Evolutionary conservation across 2,888 invertebrate species (phyloP), one percentile per base, ranked within the genome.

Genomic region (Pedicia rivosa): DNA sequence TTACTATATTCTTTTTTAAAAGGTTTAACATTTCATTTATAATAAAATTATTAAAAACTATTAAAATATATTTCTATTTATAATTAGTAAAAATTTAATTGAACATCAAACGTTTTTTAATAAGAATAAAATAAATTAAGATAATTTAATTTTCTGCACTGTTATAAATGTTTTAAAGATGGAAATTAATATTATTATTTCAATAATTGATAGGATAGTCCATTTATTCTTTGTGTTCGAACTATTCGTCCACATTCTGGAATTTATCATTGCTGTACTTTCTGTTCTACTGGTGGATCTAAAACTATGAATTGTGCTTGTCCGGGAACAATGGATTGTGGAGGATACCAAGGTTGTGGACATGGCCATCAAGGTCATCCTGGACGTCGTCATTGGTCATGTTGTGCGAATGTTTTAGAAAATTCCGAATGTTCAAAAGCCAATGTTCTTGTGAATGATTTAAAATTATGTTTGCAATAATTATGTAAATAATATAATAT

Each of bases 351-450:
- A 61, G 82, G 83, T 8, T 84, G 83, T 51, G 83, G 83, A 1
- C 83, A 84, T 63, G 82, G 82, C 2, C 82, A 83, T 58, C 63
- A 67, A 34, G 82, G 81, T 27, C 82, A 83, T 66, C 82, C 82
- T 24, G 82, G 83, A 40, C 60, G 72, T 42, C 66, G 77, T 8
- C 83, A 84, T 62, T 84, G 84, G 83, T 83, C 82, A 31, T 84
- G 84, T 55, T 84, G 83, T 57, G 82, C 77, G 42, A 66, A 63
- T 58, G 64, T 72, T 40, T 53, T 66, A 30, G 71, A 74, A 47
- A 68, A 68, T 54, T 72, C 74, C 0, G 68, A 72, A 47, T 77
- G 77, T 56, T 56, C 57, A 37, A 58, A 64, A 29, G 57, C 63
- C 4, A 66, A 67, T 51, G 25, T 25, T 4, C 25, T 35, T 26